These are phyloP conservation scores for Trachelus iudaicus DNA, from an alignment of 2,888 invertebrate genomes.

Conservation along the genomic window DNA sequence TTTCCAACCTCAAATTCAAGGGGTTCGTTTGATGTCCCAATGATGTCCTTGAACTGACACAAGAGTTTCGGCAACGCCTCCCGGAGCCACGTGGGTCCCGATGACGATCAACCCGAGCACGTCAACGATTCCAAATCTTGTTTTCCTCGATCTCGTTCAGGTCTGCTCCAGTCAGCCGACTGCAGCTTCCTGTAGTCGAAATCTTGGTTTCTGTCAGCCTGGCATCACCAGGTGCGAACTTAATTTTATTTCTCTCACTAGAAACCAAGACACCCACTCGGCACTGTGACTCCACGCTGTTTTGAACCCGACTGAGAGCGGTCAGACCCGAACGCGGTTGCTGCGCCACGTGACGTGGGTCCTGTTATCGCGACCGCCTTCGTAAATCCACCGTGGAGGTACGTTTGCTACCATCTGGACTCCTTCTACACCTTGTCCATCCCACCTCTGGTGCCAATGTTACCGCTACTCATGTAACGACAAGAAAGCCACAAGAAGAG, in stretches of 20 bases:
- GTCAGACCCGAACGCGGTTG: slow-evolving; percentile 15
- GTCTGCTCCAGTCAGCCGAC: slow-evolving; percentile 19
- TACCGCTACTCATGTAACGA: background rate
- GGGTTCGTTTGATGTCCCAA: background rate
- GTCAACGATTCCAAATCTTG: background rate
- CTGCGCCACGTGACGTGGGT: slow-evolving; percentile 22
- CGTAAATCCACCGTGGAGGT: slow-evolving; percentile 23
- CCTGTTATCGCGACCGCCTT: slow-evolving; percentile 27
- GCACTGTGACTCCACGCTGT: slow-evolving; percentile 17
- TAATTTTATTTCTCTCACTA: background rate
- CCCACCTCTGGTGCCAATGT: background rate
- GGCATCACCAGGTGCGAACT: background rate
- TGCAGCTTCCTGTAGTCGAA: background rate
- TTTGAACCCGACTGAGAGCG: slow-evolving; percentile 24
- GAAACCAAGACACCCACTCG: background rate
- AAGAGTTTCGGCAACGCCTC: background rate
- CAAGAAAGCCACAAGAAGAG: background rate
- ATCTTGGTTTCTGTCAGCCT: background rate
- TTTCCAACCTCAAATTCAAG: background rate
- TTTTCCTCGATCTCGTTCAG: background rate
- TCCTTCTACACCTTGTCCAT: background rate
- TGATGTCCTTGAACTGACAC: background rate
- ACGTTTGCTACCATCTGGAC: background rate
- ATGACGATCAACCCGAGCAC: background rate
- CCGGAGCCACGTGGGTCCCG: background rate